Base-by-base conservation (phyloP, 2,113 vertebrate species). In the Catharus minimus region DNA sequence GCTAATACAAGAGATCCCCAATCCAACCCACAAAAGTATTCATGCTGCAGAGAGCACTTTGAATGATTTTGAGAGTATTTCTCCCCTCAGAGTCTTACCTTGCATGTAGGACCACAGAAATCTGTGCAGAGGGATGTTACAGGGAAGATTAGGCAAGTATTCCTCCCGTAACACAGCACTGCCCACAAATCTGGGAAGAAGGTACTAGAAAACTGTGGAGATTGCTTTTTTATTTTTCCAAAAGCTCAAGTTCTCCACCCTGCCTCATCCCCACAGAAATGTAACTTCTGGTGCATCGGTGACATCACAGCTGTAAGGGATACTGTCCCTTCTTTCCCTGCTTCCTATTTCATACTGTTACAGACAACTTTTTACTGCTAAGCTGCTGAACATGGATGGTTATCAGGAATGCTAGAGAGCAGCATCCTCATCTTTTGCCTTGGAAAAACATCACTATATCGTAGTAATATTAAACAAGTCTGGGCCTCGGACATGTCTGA, bases 121-220 rank as follows among this genome's bases (percentile, higher is more conserved):
- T 58, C 19, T 33, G 13, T 7, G 2, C 1, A 3, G 4, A 28
- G 4, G 24, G 39, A 71, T 24, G 14, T 58, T 79, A 82, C 0
- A 0, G 22, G 26, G 11, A 65, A 72, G 20, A 61, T 36, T 19
- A 65, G n/a, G 38, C 26, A 49, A 27, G 49, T 41, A 18, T 2
- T 33, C 44, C 38, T 65, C 38, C 49, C 64, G 0, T 43, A 57
- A 50, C 15, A 47, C 33, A 66, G 56, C 43, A 74, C 33, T 41
- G 26, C 15, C 41, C 32, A 43, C 14, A 52, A 15, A 8, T 21
- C 20, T 77, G 43, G 32, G 50, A 81, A 77, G 19, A 55, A 75
- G 7, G 4, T 10, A 66, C 50, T 15, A 66, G 15, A 57, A 76
- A 88, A 44, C 10, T 12, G 1, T 6, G 3, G 11, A 33, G 7